phyloP scores from a whole-genome alignment of 2,888 invertebrate genomes.

The Anthophora plumipes region DNA sequence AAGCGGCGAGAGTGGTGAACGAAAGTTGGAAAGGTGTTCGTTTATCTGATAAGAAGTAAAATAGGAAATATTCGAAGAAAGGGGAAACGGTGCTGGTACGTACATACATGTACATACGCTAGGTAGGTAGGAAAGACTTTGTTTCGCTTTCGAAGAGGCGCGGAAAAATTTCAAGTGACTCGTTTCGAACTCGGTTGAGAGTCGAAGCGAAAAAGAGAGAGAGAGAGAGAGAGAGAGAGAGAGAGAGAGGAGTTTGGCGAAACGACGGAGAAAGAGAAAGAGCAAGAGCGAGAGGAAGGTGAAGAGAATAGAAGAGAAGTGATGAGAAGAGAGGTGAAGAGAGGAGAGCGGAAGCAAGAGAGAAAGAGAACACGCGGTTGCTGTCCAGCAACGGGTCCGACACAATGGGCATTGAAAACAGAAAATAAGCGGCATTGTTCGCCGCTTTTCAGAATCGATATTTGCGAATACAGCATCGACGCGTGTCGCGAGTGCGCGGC shows the following conservation, averaged over 20 bases:
- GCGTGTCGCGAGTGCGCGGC: conserved; percentile 70
- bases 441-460: conserved; percentile 84
- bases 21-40: too few species aligned
- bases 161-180: conserved; percentile 26
- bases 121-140: too few species aligned
- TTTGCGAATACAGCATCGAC: conserved; percentile 81
- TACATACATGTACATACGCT: too few species aligned
- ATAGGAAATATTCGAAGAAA: too few species aligned
- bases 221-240: too few species aligned
- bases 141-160: not conserved
- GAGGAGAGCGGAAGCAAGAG: conserved; percentile 1
- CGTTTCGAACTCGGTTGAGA: conserved; percentile 2
- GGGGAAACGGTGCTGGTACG: too few species aligned
- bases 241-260: conserved; percentile 4
- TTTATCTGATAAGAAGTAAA: too few species aligned
- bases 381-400: conserved; percentile 69
- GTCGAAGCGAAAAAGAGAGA: conserved; percentile 16
- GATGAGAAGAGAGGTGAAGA: conserved; percentile 5
- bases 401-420: conserved; percentile 83
- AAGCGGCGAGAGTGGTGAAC: too few species aligned
- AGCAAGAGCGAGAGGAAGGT: not conserved
- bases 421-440: conserved; percentile 84
- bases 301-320: not conserved
- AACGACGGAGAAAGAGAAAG: not conserved
- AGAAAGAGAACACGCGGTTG: conserved; percentile 53